Conservation (phyloP, 2,888 invertebrate species). For the Tetramorium bicarinatum region DNA sequence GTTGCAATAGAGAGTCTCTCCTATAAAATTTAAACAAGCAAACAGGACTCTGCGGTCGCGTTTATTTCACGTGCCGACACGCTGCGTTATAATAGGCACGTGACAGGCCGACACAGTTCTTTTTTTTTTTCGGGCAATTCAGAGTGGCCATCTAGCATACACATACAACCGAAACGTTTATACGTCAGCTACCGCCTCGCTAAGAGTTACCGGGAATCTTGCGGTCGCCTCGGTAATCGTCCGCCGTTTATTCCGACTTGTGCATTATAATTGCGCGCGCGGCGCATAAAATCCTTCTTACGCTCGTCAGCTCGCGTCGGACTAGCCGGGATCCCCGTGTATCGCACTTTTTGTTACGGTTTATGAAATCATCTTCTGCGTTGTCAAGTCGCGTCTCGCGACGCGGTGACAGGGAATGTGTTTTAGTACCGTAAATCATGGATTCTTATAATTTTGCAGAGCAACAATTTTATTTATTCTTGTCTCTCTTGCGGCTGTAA, state of each 20-base stretch:
- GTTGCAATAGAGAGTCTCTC: not conserved
- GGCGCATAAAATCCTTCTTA: slow-evolving; percentile 22
- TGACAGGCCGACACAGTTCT: slow-evolving; percentile 22
- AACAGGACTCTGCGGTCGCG: slow-evolving; percentile 50
- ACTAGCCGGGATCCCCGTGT: slow-evolving; percentile 25
- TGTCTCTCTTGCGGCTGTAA: not conserved
- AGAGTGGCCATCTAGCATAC: slow-evolving; percentile 34
- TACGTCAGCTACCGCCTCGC: slow-evolving; percentile 11
- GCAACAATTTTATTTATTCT: too few species aligned
- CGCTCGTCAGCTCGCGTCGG: slow-evolving; percentile 20
- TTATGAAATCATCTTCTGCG: slow-evolving; percentile 34
- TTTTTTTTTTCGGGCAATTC: slow-evolving; percentile 27
- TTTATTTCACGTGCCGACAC: slow-evolving; percentile 48
- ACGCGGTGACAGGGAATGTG: not conserved
- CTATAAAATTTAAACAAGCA: slow-evolving; percentile 31
- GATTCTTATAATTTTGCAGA: not conserved
- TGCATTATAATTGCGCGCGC: slow-evolving; percentile 64
- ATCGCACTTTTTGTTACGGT: slow-evolving; percentile 40
- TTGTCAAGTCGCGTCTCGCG: slow-evolving; percentile 5
- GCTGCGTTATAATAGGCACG: slow-evolving; percentile 52
- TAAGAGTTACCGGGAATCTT: slow-evolving; percentile 46
- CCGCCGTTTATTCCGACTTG: slow-evolving; percentile 50
- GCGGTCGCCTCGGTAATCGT: slow-evolving; percentile 46
- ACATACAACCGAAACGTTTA: slow-evolving; percentile 28
- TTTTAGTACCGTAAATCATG: slow-evolving; percentile 8